These are phyloP conservation scores for Nannoperca australis DNA, from an alignment of 2,797 vertebrate genomes.

Conservation along the genomic window DNA sequence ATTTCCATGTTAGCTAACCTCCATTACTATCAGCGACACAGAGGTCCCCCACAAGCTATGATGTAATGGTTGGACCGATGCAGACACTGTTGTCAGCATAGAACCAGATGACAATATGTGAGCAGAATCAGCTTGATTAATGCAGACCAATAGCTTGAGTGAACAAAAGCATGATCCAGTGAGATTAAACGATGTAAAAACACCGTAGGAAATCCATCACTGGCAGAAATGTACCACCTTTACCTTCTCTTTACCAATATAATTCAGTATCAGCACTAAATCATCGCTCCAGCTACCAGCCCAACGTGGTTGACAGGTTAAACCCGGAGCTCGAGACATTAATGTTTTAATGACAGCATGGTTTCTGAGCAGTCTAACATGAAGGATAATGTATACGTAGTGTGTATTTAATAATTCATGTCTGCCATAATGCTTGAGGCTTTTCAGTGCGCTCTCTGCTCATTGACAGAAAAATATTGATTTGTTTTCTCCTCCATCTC, in stretches of 20 bases:
- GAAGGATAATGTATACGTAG: constrained; percentile 45
- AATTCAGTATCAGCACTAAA: not conserved
- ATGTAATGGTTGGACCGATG: constrained; percentile 22
- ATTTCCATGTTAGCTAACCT: constrained; percentile 48
- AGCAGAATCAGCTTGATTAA: constrained; percentile 1
- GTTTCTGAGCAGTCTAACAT: constrained; percentile 37
- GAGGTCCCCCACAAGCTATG: constrained; percentile 12
- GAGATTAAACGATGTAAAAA: constrained; percentile 10
- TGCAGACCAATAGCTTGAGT: not conserved
- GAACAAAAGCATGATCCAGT: not conserved
- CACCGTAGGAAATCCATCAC: constrained; percentile 18
- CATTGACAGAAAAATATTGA: constrained; percentile 51
- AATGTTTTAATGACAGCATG: constrained; percentile 26
- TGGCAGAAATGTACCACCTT: not conserved
- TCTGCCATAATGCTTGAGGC: constrained; percentile 40
- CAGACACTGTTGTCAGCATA: not conserved
- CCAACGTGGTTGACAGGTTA: not conserved
- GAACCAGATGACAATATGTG: not conserved
- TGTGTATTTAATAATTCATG: constrained; percentile 67
- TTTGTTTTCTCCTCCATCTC: constrained; percentile 48
- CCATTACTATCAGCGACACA: constrained; percentile 41
- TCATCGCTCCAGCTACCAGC: not conserved
- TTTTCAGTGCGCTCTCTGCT: constrained; percentile 17
- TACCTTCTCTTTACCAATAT: not conserved
- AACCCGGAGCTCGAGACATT: constrained; percentile 5